Evolutionary conservation across 1,140 invertebrate species (phyloP).

Genomic region (Euwallacea similis): DNA sequence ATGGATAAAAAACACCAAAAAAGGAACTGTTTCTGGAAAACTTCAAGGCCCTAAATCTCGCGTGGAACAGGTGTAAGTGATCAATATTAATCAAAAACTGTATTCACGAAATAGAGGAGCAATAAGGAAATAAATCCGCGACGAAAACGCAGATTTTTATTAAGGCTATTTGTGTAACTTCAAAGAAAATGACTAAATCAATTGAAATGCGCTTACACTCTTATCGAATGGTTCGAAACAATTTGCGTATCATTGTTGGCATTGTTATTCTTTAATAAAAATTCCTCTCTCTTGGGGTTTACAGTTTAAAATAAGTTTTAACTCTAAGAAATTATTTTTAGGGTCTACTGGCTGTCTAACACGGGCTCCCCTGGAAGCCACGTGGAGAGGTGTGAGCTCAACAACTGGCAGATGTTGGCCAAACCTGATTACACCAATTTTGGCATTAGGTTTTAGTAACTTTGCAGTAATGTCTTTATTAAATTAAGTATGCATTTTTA

Average conservation of each 20-base stretch:
- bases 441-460: conserved; percentile 73
- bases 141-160: too few relatives aligned
- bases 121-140: too few relatives aligned
- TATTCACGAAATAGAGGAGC: too few relatives aligned
- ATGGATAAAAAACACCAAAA: conserved; percentile 90
- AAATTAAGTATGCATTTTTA: background rate
- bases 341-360: conserved; percentile 80
- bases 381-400: conserved; percentile 79
- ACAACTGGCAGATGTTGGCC: conserved; percentile 78
- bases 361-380: conserved; percentile 82
- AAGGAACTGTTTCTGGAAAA: conserved; percentile 83
- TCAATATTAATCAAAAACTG: conserved; percentile 1
- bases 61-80: conserved; percentile 82
- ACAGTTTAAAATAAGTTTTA: too few relatives aligned
- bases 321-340: conserved; percentile 55
- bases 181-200: too few relatives aligned
- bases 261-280: too few relatives aligned
- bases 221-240: background rate
- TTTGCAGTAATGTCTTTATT: background rate
- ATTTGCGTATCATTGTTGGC: too few relatives aligned
- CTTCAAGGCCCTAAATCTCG: conserved; percentile 78
- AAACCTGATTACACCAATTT: conserved; percentile 78
- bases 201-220: background rate
- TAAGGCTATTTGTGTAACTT: too few relatives aligned
- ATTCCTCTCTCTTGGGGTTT: too few relatives aligned